These are phyloP conservation scores for Thelaira solivaga DNA, from an alignment of 2,888 invertebrate species.

Conservation along the genomic window DNA sequence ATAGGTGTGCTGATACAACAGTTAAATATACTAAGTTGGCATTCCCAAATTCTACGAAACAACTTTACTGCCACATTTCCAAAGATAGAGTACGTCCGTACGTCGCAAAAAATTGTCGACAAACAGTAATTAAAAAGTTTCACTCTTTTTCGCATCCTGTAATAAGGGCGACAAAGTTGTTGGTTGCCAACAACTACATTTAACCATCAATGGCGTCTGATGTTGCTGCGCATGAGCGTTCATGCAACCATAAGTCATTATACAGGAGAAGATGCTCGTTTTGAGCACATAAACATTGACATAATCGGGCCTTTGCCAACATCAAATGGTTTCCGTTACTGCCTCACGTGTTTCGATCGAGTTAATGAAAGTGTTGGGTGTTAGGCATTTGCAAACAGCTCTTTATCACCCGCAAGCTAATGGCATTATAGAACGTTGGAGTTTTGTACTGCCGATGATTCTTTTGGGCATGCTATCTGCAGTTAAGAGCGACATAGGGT, in stretches of 20 bases:
- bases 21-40: neutral
- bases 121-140: neutral
- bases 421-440: constrained; percentile 9
- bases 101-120: constrained; percentile 29
- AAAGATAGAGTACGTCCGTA: neutral
- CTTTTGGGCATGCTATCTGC: neutral
- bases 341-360: neutral
- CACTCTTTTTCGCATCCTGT: constrained; percentile 22
- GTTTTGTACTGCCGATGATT: neutral
- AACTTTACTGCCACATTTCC: neutral
- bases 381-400: neutral
- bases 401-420: constrained; percentile 1
- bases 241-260: neutral
- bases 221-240: constrained; percentile 16
- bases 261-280: constrained; percentile 21
- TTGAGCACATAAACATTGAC: constrained; percentile 75
- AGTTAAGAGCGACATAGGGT: neutral
- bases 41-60: neutral
- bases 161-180: constrained; percentile 19
- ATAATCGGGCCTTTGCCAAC: no score
- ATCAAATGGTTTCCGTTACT: constrained; percentile 41
- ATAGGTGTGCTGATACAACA: neutral
- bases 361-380: neutral
- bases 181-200: constrained; percentile 30
- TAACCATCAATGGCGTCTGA: constrained; percentile 54